phyloP scores from a whole-genome alignment of 2,113 vertebrate genomes.

The Engraulis encrasicolus region DNA sequence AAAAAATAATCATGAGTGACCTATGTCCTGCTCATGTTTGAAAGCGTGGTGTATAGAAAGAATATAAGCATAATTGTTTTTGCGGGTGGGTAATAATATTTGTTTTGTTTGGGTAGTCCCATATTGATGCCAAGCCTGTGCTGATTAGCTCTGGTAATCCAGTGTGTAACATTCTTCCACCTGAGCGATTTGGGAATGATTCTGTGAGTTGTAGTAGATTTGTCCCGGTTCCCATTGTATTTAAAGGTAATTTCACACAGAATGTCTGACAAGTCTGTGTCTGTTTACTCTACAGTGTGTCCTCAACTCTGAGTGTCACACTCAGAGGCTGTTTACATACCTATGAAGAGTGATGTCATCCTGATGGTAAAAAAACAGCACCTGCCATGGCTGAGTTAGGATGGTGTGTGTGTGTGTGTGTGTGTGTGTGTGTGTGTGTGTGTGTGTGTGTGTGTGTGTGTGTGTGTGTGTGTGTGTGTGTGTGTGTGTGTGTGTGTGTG shows the following conservation, averaged over 20 bases:
- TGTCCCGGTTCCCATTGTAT: neutral
- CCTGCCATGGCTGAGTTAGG: neutral
- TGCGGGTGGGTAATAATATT: neutral
- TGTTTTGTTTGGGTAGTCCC: slow-evolving; percentile 9
- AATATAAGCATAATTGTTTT: neutral
- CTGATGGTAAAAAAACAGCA: neutral
- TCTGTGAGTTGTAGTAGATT: neutral
- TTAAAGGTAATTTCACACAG: neutral
- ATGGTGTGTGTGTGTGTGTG: neutral
- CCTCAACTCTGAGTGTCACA: neutral
- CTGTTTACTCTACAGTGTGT: neutral
- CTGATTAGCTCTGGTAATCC: slow-evolving; percentile 12
- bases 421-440: neutral
- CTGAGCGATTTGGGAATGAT: neutral
- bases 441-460: neutral
- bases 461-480: too few species aligned
- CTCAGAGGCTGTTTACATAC: neutral
- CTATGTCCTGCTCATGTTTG: neutral
- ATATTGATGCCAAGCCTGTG: slow-evolving; percentile 4
- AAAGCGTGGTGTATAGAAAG: too few species aligned
- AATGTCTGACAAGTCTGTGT: slow-evolving; percentile 22
- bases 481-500: too few species aligned
- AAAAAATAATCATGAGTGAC: neutral
- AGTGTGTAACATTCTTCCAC: neutral
- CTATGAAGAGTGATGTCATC: slow-evolving; percentile 11